phyloP scores from a whole-genome alignment of 2,113 vertebrate genomes.

The Bos javanicus region DNA sequence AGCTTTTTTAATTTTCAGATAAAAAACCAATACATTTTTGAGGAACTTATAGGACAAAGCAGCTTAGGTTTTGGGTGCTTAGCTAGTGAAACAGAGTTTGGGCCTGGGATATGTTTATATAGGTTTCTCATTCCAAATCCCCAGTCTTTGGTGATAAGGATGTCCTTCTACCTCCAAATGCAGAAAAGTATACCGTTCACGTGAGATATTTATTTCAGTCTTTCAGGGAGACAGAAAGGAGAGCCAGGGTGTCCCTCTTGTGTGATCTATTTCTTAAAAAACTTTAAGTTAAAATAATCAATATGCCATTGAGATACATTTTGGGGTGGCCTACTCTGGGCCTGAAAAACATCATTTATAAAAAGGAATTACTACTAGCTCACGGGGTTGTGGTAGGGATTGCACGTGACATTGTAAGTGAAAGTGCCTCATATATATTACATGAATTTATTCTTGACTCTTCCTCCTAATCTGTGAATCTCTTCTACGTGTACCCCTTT shows the following conservation, averaged over 20 bases:
- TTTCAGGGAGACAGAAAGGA: background rate
- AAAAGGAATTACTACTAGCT: background rate
- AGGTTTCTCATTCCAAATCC: background rate
- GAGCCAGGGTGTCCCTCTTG: background rate
- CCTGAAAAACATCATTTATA: background rate
- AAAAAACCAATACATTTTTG: background rate
- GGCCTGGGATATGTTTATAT: background rate
- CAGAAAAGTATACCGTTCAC: background rate
- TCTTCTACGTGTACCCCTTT: background rate
- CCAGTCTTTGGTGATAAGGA: background rate
- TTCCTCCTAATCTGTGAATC: background rate
- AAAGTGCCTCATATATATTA: background rate
- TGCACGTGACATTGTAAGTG: background rate
- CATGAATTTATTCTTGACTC: background rate
- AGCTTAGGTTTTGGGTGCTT: background rate
- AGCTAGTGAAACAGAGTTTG: background rate
- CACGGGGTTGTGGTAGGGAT: background rate
- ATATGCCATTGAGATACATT: background rate
- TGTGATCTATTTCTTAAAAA: background rate
- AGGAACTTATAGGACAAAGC: background rate
- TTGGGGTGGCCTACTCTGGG: background rate
- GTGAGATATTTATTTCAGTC: too few relatives aligned
- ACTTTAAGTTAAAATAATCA: background rate
- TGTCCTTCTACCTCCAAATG: background rate
- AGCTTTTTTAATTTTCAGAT: background rate